These are phyloP conservation scores for Ptilonorhynchus violaceus DNA, from an alignment of 2,113 vertebrate species.

Conservation along the genomic window DNA sequence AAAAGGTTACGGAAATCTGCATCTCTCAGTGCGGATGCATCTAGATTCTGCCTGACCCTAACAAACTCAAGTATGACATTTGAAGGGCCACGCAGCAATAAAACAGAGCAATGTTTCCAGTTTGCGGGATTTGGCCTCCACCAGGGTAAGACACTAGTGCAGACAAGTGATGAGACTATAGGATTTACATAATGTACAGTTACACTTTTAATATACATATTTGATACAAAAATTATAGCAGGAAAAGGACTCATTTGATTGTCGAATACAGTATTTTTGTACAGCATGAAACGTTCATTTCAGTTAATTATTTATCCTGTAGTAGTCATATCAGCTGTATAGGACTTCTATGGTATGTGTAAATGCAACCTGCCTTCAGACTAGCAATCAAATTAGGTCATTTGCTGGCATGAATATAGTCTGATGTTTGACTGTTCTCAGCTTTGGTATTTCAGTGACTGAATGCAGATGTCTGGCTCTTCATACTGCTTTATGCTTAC, in stretches of 20 bases:
- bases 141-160: slow-evolving; percentile 44
- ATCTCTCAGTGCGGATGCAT: neutral
- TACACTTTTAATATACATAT: slow-evolving; percentile 72
- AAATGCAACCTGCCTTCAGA: slow-evolving; percentile 52
- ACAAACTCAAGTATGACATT: neutral
- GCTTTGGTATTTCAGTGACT: slow-evolving; percentile 60
- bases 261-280: slow-evolving; percentile 72
- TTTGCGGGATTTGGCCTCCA: slow-evolving; percentile 43
- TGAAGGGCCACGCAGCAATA: slow-evolving; percentile 64
- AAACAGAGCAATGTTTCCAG: slow-evolving; percentile 21
- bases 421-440: slow-evolving; percentile 65
- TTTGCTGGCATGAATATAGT: slow-evolving; percentile 61
- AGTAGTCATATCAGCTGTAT: slow-evolving; percentile 56
- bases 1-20: neutral
- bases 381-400: slow-evolving; percentile 47
- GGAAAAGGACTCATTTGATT: slow-evolving; percentile 62
- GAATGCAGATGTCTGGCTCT: slow-evolving; percentile 56
- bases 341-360: slow-evolving; percentile 53
- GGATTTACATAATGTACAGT: slow-evolving; percentile 73
- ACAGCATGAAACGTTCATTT: slow-evolving; percentile 66
- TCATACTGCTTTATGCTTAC: slow-evolving; percentile 83
- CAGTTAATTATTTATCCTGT: slow-evolving; percentile 65
- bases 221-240: slow-evolving; percentile 74
- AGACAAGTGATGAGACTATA: slow-evolving; percentile 49
- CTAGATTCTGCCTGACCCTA: slow-evolving; percentile 49